Evolutionary conservation across 2,888 invertebrate species (phyloP), one percentile per base, ranked within the genome.

Genomic region (Deilephila elpenor): DNA sequence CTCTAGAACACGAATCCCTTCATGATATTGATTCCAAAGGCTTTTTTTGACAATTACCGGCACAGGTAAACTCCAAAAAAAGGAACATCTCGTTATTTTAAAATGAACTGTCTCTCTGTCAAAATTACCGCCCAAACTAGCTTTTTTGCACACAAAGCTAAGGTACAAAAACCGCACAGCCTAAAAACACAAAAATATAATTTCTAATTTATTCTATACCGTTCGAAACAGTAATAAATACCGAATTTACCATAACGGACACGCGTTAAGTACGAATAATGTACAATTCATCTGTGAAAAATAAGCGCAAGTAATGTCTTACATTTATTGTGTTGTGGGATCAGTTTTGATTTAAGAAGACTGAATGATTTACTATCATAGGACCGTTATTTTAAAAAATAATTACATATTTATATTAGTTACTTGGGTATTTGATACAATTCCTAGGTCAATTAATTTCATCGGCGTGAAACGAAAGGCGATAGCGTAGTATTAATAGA

Each of bases 241-340:
- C 14, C 20, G 44, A 44, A 64, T 64, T 64, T 44, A 64, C 64
- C 64, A 64, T 64, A 64, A 64, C 64, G 20, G 64, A 64, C 64
- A 64, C 64, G 64, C 34, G 37, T 64, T 64, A 44, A 11, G 14
- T 34, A 20, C 64, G 64, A 64, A 44, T 64, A 64, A 64, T 64
- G 44, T 20, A 44, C 37, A 20, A 64, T 20, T 64, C 64, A 64
- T 64, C 64, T 64, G 64, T 64, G 64, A 64, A 64, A 64, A 64
- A 64, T 64, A 37, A 64, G n/a, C 37, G 64, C 64, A 64, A 64
- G 44, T 64, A 64, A 64, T 64, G 64, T 64, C 20, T 64, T 64
- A 44, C 25, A 64, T 64, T 44, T 7, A 64, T 64, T 64, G 44
- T 64, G 11, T 20, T 64, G 20, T 44, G 11, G 14, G 44, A 37